Percentiles rank a stretch among this genome's conserved stretches.
Conservation (phyloP, 2,797 vertebrate genomes). For the Anguilla pacifica region DNA sequence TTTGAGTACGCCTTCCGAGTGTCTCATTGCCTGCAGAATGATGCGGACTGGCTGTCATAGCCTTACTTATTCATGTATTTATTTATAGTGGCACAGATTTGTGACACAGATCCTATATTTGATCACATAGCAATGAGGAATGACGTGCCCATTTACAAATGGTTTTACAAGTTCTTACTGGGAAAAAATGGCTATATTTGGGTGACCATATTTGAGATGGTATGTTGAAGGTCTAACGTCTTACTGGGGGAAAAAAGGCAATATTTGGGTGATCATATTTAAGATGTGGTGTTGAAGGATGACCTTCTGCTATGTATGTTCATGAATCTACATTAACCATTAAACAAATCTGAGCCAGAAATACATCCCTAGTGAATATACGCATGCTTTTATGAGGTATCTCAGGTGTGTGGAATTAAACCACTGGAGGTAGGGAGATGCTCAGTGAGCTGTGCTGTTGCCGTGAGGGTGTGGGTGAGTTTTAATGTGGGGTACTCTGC, state of each 20-base stretch:
- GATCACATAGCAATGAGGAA: not conserved
- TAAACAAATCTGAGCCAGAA: not conserved
- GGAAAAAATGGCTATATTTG: not conserved
- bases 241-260: not conserved
- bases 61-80: conserved; percentile 19
- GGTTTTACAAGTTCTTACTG: not conserved
- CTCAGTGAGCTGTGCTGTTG: not conserved
- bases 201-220: not conserved
- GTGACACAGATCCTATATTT: conserved; percentile 20
- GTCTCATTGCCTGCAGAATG: not conserved
- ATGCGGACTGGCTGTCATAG: not conserved
- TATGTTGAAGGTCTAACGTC: not conserved
- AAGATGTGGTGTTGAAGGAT: not conserved
- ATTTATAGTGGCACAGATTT: not conserved
- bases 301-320: not conserved
- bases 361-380: not conserved
- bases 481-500: not conserved
- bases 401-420: not conserved
- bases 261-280: not conserved
- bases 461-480: not conserved
- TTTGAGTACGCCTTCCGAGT: not conserved
- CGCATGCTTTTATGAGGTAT: not conserved
- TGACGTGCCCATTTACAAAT: no score
- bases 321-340: not conserved
- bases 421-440: not conserved